These are phyloP conservation scores for Cheilosia scutellata DNA, from an alignment of 2,888 invertebrate species.

Conservation along the genomic window DNA sequence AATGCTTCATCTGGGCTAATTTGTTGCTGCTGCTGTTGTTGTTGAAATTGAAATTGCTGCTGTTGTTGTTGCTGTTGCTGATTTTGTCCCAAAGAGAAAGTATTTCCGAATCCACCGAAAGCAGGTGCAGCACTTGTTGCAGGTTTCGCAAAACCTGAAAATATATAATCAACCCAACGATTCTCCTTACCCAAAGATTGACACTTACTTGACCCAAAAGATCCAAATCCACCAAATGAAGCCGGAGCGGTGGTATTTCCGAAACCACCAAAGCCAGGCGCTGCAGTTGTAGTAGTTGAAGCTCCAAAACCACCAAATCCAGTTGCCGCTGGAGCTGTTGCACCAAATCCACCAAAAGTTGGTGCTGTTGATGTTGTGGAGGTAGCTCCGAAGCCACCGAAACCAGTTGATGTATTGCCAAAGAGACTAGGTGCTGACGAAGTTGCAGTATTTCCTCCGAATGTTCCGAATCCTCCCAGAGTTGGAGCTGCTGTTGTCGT, in stretches of 20 bases:
- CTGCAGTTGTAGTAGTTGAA: constrained; percentile 82
- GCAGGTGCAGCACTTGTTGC: constrained; percentile 82
- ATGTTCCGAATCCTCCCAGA: constrained; percentile 77
- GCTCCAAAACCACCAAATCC: constrained; percentile 82
- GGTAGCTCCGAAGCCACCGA: constrained; percentile 81
- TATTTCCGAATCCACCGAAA: constrained; percentile 85
- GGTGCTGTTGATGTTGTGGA: constrained; percentile 82
- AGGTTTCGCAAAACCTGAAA: constrained; percentile 82
- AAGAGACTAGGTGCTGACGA: constrained; percentile 79
- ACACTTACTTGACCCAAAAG: constrained; percentile 77
- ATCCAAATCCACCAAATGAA: constrained; percentile 78
- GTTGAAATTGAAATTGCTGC: constrained; percentile 82
- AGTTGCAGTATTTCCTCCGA: constrained; percentile 74
- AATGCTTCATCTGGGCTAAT: constrained; percentile 89
- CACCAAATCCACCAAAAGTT: constrained; percentile 84
- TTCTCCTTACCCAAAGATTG: not conserved
- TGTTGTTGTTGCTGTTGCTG: constrained; percentile 82
- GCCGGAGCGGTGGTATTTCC: constrained; percentile 81
- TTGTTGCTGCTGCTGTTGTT: constrained; percentile 85
- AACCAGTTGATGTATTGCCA: constrained; percentile 77
- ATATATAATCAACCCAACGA: not conserved
- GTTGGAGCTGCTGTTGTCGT: constrained; percentile 78
- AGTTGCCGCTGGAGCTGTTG: constrained; percentile 75
- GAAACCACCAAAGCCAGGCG: constrained; percentile 84
- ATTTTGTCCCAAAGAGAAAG: constrained; percentile 83